Conservation (phyloP, 2,113 vertebrate species). For the Ceyx margarethae region DNA sequence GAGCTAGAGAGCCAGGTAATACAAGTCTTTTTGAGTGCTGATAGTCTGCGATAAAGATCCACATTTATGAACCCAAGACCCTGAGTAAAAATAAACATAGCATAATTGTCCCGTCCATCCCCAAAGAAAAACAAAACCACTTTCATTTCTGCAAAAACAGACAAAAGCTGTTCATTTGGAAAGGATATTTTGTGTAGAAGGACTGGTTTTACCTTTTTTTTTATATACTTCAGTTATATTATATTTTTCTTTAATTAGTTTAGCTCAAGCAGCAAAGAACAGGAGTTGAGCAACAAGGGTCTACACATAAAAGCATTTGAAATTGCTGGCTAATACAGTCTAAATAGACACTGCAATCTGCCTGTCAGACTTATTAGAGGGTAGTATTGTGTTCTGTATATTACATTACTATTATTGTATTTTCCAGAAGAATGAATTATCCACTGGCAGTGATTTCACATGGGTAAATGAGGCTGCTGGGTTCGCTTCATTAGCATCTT, state of each 20-base stretch:
- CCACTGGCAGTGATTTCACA: constrained; percentile 1
- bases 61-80: background rate
- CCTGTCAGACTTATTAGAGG: constrained; percentile 44
- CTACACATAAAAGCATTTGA: constrained; percentile 1
- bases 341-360: constrained; percentile 34
- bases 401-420: constrained; percentile 42
- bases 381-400: background rate
- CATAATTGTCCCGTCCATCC: background rate
- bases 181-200: background rate
- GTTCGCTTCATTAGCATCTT: constrained; percentile 19
- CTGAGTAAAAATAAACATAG: background rate
- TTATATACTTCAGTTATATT: background rate
- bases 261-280: constrained; percentile 6
- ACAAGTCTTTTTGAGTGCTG: background rate
- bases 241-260: constrained; percentile 38
- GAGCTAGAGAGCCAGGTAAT: background rate
- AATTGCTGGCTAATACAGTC: constrained; percentile 16
- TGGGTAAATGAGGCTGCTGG: constrained; percentile 20
- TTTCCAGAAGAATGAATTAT: constrained; percentile 48
- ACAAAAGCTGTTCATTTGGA: background rate
- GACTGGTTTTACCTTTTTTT: background rate
- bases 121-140: background rate
- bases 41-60: background rate
- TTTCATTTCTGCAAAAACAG: background rate
- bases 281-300: background rate